Percentiles rank a stretch among this genome's conserved stretches.
phyloP scores from a whole-genome alignment of 1,140 invertebrate genomes.

The Drosophila yakuba region DNA sequence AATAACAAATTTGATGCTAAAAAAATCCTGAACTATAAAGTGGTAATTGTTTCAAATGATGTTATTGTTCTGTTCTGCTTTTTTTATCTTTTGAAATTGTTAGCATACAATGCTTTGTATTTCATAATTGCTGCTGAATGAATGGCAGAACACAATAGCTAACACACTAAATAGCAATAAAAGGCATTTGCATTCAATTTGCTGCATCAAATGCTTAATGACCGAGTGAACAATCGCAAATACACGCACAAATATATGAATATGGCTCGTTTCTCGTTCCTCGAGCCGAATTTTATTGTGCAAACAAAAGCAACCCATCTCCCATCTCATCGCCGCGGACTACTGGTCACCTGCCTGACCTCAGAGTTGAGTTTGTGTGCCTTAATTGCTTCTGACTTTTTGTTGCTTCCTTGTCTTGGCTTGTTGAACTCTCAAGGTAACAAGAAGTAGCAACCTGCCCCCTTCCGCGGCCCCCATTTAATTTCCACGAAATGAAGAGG shows the following conservation, averaged over 20 bases:
- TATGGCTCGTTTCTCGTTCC: slow-evolving; percentile 13
- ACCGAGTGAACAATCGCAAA: slow-evolving; percentile 57
- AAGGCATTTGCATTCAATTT: slow-evolving; percentile 64
- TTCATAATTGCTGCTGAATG: slow-evolving; percentile 37
- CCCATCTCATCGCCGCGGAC: neutral
- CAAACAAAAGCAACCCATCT: slow-evolving; percentile 65
- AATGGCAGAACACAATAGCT: slow-evolving; percentile 22
- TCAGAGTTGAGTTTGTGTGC: slow-evolving; percentile 41
- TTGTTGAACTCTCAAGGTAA: slow-evolving; percentile 76
- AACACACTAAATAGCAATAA: slow-evolving; percentile 33
- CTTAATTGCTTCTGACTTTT: slow-evolving; percentile 71
- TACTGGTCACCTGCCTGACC: slow-evolving; percentile 25
- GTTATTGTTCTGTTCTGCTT: neutral
- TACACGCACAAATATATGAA: slow-evolving; percentile 24
- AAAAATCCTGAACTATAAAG: too few species aligned
- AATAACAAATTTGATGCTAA: neutral
- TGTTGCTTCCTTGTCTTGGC: slow-evolving; percentile 59
- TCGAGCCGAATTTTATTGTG: slow-evolving; percentile 58
- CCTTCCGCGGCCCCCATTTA: slow-evolving; percentile 32
- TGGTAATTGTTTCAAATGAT: too few species aligned
- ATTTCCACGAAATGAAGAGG: slow-evolving; percentile 45
- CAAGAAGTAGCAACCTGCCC: slow-evolving; percentile 19
- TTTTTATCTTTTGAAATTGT: neutral
- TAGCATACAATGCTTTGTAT: slow-evolving; percentile 37
- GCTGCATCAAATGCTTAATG: slow-evolving; percentile 70